Evolutionary conservation across 2,113 vertebrate genomes (phyloP).

Genomic region (Misgurnus anguillicaudatus): DNA sequence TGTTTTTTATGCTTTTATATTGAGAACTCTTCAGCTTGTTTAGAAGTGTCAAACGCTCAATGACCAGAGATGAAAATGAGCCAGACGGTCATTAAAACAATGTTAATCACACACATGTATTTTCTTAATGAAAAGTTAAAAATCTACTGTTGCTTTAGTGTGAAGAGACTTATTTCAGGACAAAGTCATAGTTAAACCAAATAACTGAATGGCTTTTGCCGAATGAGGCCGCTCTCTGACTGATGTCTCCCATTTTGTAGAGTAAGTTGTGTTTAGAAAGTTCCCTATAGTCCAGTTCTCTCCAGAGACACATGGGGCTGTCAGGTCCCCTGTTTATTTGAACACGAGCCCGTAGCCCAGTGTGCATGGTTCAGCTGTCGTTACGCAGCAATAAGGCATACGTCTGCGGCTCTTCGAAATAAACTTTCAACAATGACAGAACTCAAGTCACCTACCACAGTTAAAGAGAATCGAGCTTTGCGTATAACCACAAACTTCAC

Average conservation of each 20-base stretch:
- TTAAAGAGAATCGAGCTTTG: slow-evolving; percentile 36
- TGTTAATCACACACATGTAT: neutral
- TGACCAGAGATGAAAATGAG: neutral
- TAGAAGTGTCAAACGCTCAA: neutral
- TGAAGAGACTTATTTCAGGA: neutral
- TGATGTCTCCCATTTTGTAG: slow-evolving; percentile 34
- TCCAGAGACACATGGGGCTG: slow-evolving; percentile 53
- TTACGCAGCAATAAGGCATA: slow-evolving; percentile 57
- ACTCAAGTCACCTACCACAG: slow-evolving; percentile 53
- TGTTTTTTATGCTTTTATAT: neutral
- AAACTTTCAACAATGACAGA: slow-evolving; percentile 55
- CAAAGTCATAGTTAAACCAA: neutral
- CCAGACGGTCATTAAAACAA: neutral
- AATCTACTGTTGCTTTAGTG: neutral
- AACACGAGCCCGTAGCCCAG: slow-evolving; percentile 51
- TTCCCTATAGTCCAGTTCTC: slow-evolving; percentile 39
- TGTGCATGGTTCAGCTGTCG: slow-evolving; percentile 62
- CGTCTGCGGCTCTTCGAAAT: slow-evolving; percentile 55
- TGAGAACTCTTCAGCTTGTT: neutral
- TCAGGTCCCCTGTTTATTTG: slow-evolving; percentile 67
- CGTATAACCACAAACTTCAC: slow-evolving; percentile 20
- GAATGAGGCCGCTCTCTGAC: slow-evolving; percentile 3
- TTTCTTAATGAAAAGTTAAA: no score
- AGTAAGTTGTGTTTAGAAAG: slow-evolving; percentile 45
- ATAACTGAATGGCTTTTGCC: slow-evolving; percentile 15